Evolutionary conservation across 1,140 invertebrate genomes (phyloP).

Genomic region (Stenopsyche tienmushanensis): DNA sequence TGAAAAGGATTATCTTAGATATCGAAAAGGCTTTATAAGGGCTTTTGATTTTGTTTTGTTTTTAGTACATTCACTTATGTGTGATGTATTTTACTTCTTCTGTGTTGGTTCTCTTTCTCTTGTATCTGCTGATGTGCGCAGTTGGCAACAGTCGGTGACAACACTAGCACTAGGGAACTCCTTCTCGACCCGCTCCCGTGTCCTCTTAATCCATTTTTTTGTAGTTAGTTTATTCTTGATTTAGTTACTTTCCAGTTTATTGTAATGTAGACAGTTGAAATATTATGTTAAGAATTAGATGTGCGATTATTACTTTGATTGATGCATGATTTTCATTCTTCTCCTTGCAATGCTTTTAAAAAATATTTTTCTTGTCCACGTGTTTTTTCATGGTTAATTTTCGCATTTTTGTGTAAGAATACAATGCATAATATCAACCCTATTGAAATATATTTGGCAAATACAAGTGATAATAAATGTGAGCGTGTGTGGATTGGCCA

Average conservation of each 20-base stretch:
- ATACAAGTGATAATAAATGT: slow-evolving; percentile 50
- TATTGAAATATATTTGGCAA: slow-evolving; percentile 51
- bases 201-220: neutral
- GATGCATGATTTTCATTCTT: slow-evolving; percentile 40
- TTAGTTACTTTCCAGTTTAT: slow-evolving; percentile 35
- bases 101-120: slow-evolving; percentile 26
- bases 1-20: slow-evolving; percentile 4
- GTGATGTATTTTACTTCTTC: slow-evolving; percentile 12
- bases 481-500: slow-evolving; percentile 53
- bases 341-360: slow-evolving; percentile 35
- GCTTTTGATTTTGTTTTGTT: slow-evolving; percentile 15
- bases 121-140: slow-evolving; percentile 14
- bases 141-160: slow-evolving; percentile 30
- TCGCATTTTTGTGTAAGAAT: slow-evolving; percentile 11
- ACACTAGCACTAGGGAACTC: slow-evolving; percentile 29
- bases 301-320: slow-evolving; percentile 10
- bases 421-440: slow-evolving; percentile 49
- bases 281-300: slow-evolving; percentile 23
- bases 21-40: neutral
- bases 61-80: slow-evolving; percentile 7
- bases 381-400: slow-evolving; percentile 28
- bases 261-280: slow-evolving; percentile 38
- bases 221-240: slow-evolving; percentile 40
- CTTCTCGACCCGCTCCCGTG: slow-evolving; percentile 14
- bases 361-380: slow-evolving; percentile 19